Percentiles rank a stretch among this genome's conserved stretches.
Evolutionary conservation across 2,888 invertebrate species (phyloP).

Genomic region (Cephus sareptanus): DNA sequence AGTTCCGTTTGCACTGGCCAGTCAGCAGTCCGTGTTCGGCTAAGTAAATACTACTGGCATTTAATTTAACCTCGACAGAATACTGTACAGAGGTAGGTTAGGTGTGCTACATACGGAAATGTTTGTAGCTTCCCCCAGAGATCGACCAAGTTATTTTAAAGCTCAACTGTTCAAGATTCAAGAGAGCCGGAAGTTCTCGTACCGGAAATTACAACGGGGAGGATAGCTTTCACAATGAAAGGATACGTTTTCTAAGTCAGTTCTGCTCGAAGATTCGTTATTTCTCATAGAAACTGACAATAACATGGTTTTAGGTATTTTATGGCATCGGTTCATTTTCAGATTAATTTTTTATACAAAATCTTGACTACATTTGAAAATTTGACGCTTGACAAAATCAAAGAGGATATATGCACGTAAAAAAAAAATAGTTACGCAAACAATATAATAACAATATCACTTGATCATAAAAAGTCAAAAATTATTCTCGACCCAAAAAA

Average conservation of each 20-base stretch:
- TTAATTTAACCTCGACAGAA: slow-evolving; percentile 10
- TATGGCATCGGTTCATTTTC: not conserved
- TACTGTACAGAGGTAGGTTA: not conserved
- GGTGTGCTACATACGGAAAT: not conserved
- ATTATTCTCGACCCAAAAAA: not conserved
- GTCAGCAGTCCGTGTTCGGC: not conserved
- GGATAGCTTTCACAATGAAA: not conserved
- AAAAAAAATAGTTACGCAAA: not conserved
- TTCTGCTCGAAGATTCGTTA: not conserved
- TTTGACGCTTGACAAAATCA: not conserved
- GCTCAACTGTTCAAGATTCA: not conserved
- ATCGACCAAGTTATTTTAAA: not conserved
- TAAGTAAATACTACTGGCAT: slow-evolving; percentile 10
- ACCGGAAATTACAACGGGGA: not conserved
- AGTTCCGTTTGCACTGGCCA: not conserved
- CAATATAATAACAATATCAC: not conserved
- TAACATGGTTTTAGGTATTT: not conserved
- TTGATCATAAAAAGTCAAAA: not conserved
- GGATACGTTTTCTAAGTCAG: not conserved
- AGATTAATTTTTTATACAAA: not conserved
- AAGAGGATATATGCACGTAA: not conserved
- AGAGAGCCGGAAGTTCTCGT: not conserved
- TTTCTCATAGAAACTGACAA: not conserved
- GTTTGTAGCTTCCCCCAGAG: not conserved
- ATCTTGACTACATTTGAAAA: not conserved